Evolutionary conservation across 2,797 vertebrate species (phyloP), one percentile per base, ranked within the genome.

Genomic region (Eleutherodactylus coqui): DNA sequence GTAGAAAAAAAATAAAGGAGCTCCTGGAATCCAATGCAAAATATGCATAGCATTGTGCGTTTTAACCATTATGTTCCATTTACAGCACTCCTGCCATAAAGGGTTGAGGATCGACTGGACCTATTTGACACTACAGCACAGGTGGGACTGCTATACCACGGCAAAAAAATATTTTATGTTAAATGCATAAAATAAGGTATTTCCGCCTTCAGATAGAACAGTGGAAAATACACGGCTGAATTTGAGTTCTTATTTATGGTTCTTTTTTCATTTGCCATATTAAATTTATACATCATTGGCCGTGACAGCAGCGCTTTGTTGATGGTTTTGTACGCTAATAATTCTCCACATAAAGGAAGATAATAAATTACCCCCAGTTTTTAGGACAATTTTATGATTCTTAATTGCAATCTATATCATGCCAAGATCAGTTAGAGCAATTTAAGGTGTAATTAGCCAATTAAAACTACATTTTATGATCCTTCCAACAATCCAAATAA

Each of bases 371-470:
- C 49, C 21, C 75, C 36, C 62, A 79, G 75, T 79, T 79, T 85
- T 70, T 70, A 55, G 78, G 75, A 85, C 75, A 55, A 72, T 85
- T 79, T 85, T 85, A 85, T 45, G 62, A 32, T 76, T 85, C 64
- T 69, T 85, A 79, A 85, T 85, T 85, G 83, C 83, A 70, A 32
- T 79, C 62, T 79, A 58, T 79, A 85, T 79, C 64, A 62, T 85
- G 83, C 83, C 83, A 85, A 70, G 75, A 85, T 85, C 75, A 78
- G 83, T 79, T 60, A 79, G 78, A 55, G 75, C 75, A 69, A 79
- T 85, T 85, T 79, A 79, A 85, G 83, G 75, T 85, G 75, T 85
- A 85, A 85, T 85, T 85, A 85, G 75, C 75, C 83, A 85, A 85
- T 85, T 85, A 85, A 79, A 70, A 47, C 72, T 29, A 58, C 75